Conservation (phyloP, 2,113 vertebrate species). For the Triplophysa rosa region DNA sequence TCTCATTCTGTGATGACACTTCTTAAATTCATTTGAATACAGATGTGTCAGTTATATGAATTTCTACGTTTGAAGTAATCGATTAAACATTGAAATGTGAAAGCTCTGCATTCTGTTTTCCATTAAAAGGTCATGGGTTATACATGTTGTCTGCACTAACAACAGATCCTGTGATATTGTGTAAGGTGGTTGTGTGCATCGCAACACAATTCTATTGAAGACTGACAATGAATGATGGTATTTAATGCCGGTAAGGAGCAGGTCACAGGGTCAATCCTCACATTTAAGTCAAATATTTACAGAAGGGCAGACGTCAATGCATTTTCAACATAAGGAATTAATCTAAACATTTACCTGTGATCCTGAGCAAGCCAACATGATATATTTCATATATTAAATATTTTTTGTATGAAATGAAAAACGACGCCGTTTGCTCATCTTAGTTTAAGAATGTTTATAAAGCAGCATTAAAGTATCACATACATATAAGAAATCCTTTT, state of each 20-base stretch:
- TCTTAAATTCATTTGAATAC: no score
- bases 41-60: no score
- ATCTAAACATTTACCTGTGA: neutral
- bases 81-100: neutral
- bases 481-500: slow-evolving; percentile 16
- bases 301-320: neutral
- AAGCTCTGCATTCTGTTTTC: neutral
- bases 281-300: neutral
- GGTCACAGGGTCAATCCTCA: neutral
- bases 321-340: no score
- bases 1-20: no score
- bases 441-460: slow-evolving; percentile 40
- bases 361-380: neutral
- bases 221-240: neutral
- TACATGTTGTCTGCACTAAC: neutral
- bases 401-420: neutral
- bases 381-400: neutral
- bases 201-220: neutral
- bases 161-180: neutral
- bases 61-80: no score
- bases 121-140: neutral
- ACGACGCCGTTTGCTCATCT: slow-evolving; percentile 12
- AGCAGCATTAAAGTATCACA: slow-evolving; percentile 46
- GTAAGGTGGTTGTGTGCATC: neutral
- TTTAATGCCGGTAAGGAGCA: neutral